Conservation (phyloP, 2,113 vertebrate genomes). For the Laticauda colubrina region DNA sequence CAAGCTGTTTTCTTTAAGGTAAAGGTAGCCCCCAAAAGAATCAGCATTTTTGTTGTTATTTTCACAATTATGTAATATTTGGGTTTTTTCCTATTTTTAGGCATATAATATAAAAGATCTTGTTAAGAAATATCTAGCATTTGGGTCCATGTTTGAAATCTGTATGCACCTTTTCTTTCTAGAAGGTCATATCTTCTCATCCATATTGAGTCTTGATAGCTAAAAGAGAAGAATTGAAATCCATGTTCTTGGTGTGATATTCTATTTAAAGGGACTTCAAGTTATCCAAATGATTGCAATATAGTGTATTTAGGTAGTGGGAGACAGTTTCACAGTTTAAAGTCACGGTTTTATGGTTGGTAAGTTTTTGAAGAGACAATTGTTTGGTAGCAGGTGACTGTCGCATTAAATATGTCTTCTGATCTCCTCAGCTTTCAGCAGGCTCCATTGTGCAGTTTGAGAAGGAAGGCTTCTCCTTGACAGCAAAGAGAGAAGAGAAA, state of each 20-base stretch:
- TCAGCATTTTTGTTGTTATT: neutral
- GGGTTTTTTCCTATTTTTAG: neutral
- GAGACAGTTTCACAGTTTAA: slow-evolving; percentile 9
- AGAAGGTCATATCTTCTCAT: neutral
- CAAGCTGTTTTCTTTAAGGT: neutral
- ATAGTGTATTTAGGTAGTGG: neutral
- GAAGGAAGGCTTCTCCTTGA: slow-evolving; percentile 79
- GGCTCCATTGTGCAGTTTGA: slow-evolving; percentile 83
- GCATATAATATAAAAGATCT: neutral
- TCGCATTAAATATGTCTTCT: slow-evolving; percentile 49
- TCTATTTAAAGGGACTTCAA: neutral
- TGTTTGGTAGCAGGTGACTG: neutral
- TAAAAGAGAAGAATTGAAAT: neutral
- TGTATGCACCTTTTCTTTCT: neutral
- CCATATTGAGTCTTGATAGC: neutral
- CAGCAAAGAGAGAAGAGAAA: slow-evolving; percentile 71
- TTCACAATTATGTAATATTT: neutral
- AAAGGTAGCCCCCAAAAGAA: neutral
- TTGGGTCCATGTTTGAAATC: slow-evolving; percentile 1
- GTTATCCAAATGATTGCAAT: slow-evolving; percentile 14
- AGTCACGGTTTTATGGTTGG: slow-evolving; percentile 7
- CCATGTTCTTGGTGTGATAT: neutral
- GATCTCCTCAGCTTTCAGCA: slow-evolving; percentile 78
- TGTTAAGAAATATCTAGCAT: neutral
- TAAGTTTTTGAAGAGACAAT: neutral